Percentiles rank a stretch among this genome's conserved stretches.
Conservation (phyloP, 2,888 invertebrate genomes). For the Lordiphosa andalusiaca region DNA sequence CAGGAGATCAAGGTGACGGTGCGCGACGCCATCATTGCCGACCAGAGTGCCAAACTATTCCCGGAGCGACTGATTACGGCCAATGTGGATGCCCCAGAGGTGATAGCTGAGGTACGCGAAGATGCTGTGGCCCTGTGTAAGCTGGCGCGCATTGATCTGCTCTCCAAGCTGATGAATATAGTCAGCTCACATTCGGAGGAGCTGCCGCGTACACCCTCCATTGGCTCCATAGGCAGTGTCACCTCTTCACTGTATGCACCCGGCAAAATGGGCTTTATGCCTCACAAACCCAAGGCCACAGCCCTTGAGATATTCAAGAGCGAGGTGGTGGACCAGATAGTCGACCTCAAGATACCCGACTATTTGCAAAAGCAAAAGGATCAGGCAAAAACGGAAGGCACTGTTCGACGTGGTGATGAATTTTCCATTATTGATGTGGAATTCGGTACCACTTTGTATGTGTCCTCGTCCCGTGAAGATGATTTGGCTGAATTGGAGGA, state of each 20-base stretch:
- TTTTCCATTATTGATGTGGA: constrained; percentile 75
- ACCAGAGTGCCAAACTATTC: constrained; percentile 42
- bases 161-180: constrained; percentile 81
- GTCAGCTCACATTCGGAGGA: constrained; percentile 70
- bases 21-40: constrained; percentile 81
- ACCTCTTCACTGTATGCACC: constrained; percentile 82
- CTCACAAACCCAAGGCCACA: constrained; percentile 78
- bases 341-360: constrained; percentile 53
- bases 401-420: constrained; percentile 41
- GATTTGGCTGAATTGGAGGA: constrained; percentile 71
- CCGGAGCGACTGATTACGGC: constrained; percentile 40
- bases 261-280: constrained; percentile 86
- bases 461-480: constrained; percentile 77
- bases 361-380: constrained; percentile 51
- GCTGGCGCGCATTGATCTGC: constrained; percentile 82
- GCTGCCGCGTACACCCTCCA: constrained; percentile 73
- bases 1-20: constrained; percentile 84
- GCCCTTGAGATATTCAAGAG: constrained; percentile 72
- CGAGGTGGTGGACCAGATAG: constrained; percentile 58
- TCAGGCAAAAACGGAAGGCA: constrained; percentile 50
- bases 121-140: constrained; percentile 78
- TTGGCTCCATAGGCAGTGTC: constrained; percentile 71
- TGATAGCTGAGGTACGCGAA: constrained; percentile 46
- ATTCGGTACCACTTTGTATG: constrained; percentile 74
- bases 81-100: constrained; percentile 43